These are phyloP conservation scores for Salvator merianae DNA, from an alignment of 2,113 vertebrate species.

Conservation along the genomic window DNA sequence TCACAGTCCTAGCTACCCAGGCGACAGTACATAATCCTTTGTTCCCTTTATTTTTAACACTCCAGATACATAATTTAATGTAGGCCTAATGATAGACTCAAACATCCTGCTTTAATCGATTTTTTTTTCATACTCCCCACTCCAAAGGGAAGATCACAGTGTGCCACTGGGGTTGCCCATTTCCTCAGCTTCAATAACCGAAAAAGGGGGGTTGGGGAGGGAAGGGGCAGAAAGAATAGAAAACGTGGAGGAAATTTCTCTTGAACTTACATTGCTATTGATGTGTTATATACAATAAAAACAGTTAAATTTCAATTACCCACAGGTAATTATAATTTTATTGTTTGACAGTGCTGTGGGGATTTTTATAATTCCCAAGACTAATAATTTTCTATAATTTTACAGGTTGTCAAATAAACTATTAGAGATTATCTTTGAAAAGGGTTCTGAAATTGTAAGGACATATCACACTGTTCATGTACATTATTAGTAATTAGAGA, in stretches of 20 bases:
- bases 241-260: conserved; percentile 59
- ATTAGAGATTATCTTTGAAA: conserved; percentile 87
- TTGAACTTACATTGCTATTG: conserved; percentile 84
- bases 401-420: conserved; percentile 87
- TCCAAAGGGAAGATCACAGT: conserved; percentile 77
- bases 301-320: conserved; percentile 87
- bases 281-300: conserved; percentile 85
- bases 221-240: conserved; percentile 45
- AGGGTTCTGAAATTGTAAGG: conserved; percentile 81
- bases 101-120: conserved; percentile 79
- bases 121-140: conserved; percentile 75
- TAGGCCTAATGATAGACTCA: conserved; percentile 80
- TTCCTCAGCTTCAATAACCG: conserved; percentile 72
- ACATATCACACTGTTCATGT: conserved; percentile 82
- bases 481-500: conserved; percentile 84
- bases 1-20: conserved; percentile 74
- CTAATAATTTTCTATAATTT: conserved; percentile 88
- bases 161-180: conserved; percentile 77
- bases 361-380: conserved; percentile 85
- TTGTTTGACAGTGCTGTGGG: conserved; percentile 81
- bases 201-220: conserved; percentile 61
- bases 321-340: conserved; percentile 87
- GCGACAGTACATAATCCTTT: conserved; percentile 74
- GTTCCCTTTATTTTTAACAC: conserved; percentile 81
- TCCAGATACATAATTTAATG: conserved; percentile 82